A percentile compares a stretch with the other conserved stretches of the same genome.
Evolutionary conservation across 2,888 invertebrate genomes (phyloP).

Genomic region (Camptogramma bilineatum): DNA sequence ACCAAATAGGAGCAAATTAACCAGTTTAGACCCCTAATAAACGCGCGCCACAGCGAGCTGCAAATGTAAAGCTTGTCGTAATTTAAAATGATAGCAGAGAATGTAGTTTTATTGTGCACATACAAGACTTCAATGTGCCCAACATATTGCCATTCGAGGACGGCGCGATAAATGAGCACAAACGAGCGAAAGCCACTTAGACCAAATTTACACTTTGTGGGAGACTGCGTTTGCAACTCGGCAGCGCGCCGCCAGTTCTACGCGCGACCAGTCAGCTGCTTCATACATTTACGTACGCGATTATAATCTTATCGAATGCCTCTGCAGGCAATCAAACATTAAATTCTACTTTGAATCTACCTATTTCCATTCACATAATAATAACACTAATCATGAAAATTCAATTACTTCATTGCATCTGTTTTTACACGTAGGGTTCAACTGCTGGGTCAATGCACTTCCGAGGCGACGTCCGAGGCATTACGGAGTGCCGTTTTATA

Average conservation of each 20-base stretch:
- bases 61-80: slow-evolving; percentile 74
- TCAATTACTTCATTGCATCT: slow-evolving; percentile 40
- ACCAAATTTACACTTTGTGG: slow-evolving; percentile 85
- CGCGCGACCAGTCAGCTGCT: slow-evolving; percentile 76
- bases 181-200: slow-evolving; percentile 83
- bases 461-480: slow-evolving; percentile 76
- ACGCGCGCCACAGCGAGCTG: slow-evolving; percentile 68
- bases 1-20: slow-evolving; percentile 80
- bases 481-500: slow-evolving; percentile 74
- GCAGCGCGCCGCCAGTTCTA: slow-evolving; percentile 52
- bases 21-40: slow-evolving; percentile 74
- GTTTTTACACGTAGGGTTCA: slow-evolving; percentile 70
- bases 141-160: slow-evolving; percentile 72
- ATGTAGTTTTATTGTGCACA: slow-evolving; percentile 76
- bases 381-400: slow-evolving; percentile 49
- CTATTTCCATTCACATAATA: slow-evolving; percentile 47
- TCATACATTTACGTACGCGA: slow-evolving; percentile 50
- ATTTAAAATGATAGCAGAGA: slow-evolving; percentile 76
- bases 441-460: slow-evolving; percentile 84
- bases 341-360: slow-evolving; percentile 21
- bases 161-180: slow-evolving; percentile 77
- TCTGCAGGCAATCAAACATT: slow-evolving; percentile 29
- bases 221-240: slow-evolving; percentile 74
- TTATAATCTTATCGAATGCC: slow-evolving; percentile 40
- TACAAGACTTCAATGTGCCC: slow-evolving; percentile 68